These are phyloP conservation scores for Ceratina calcarata DNA, from an alignment of 1,140 invertebrate species.

Conservation along the genomic window DNA sequence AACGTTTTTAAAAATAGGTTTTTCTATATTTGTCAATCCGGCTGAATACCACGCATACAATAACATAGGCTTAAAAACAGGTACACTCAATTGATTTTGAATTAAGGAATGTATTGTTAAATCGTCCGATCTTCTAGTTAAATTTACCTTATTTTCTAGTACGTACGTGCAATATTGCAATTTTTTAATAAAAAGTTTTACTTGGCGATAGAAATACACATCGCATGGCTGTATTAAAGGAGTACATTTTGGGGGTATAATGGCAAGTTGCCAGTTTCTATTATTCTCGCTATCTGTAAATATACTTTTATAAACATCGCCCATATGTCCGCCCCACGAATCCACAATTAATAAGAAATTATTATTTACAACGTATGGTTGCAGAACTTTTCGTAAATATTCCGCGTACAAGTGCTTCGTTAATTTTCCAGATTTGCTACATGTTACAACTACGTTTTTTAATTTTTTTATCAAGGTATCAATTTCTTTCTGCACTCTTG, in stretches of 20 bases:
- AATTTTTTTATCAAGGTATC: too few relatives aligned
- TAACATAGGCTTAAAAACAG: conserved; percentile 17
- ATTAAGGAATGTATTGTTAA: conserved; percentile 53
- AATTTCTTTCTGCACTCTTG: too few relatives aligned
- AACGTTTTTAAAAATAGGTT: not conserved
- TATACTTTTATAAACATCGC: not conserved
- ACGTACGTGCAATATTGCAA: conserved; percentile 28
- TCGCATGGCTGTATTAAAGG: conserved; percentile 55
- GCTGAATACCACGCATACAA: conserved; percentile 8
- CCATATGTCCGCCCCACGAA: too few relatives aligned
- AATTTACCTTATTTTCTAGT: conserved; percentile 31
- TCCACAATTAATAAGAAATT: too few relatives aligned
- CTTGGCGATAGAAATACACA: conserved; percentile 62
- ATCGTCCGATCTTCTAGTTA: conserved; percentile 21
- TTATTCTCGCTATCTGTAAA: conserved; percentile 21
- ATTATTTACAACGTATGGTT: too few relatives aligned
- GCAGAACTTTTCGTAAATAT: too few relatives aligned
- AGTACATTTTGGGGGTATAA: conserved; percentile 57
- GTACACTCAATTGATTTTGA: conserved; percentile 39
- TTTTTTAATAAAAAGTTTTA: conserved; percentile 57
- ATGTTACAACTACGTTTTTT: too few relatives aligned
- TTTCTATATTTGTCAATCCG: not conserved
- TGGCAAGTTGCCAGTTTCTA: conserved; percentile 42
- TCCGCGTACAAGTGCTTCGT: too few relatives aligned
- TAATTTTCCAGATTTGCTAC: too few relatives aligned